Evolutionary conservation across 2,113 vertebrate genomes (phyloP), one percentile per base, ranked within the genome.

Genomic region (Protobothrops mucrosquamatus): DNA sequence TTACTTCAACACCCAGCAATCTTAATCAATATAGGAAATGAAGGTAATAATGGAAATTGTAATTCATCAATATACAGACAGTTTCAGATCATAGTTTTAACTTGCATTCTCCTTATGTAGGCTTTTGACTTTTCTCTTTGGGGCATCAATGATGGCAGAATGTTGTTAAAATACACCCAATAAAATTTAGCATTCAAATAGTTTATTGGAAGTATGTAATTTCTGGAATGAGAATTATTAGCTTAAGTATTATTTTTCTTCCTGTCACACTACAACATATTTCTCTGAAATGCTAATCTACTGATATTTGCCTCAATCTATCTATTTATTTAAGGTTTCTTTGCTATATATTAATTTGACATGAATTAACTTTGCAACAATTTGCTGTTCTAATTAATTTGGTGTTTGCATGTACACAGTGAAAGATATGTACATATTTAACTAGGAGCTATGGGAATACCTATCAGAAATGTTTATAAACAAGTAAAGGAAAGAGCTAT

Each of bases 261-360:
- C 43, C 5, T 48, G 15, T 56, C 9, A 26, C 29, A 93, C 81
- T 89, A 91, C 43, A 86, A 92, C 87, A 51, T 22, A 20, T 43
- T 92, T 43, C 92, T n/a, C 34, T 15, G 55, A 24, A 94, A 94
- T 39, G 34, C 88, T 87, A 46, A 46, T 12, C 64, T 81, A 54
- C 4, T 91, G n/a, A 56, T 2, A 59, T 11, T n/a, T 87, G 12
- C 4, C 86, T 29, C 15, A 23, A 52, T n/a, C 18, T 24, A 11
- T 39, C 24, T 48, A 23, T 43, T 87, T 10, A 26, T 29, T 6
- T 87, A n/a, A 59, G 89, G 91, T 94, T 96, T 93, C 87, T 56
- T 52, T 56, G 39, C 39, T 46, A 88, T 39, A 46, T 0, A 0
- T 43, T 59, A 91, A 86, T 34, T 11, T 92, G 48, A 74, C 48